Evolutionary conservation across 2,888 invertebrate species (phyloP), one percentile per base, ranked within the genome.

Genomic region (Caenorhabditis afra): DNA sequence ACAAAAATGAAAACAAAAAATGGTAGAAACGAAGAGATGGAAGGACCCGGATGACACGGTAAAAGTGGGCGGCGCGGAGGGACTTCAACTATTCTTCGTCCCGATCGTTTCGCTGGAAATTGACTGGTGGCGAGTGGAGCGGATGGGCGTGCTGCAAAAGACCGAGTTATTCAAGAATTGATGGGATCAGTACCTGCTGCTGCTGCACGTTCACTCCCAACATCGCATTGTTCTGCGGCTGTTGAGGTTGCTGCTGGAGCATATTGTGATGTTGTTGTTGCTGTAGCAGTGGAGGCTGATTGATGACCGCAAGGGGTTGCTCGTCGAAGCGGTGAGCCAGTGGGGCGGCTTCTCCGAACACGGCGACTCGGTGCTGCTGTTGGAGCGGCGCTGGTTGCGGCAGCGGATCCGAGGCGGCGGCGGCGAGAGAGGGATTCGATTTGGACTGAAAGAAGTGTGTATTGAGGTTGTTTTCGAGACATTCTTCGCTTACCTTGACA

Each of bases 361-460:
- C 78, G 29, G 67, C 78, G 7, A 71, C 78, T 4, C 75, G 64
- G 50, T 79, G 70, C 37, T 79, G 73, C 59, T 79, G 79, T 58
- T 81, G 77, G n/a, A 81, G 74, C n/a, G 91, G 84, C 18, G 84
- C 85, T 1, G 84, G 84, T 85, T 91, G 91, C 0, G 91, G 91
- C 10, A 91, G 90, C 18, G 91, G 90, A 73, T 91, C 91, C 65
- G 91, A 90, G 39, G 91, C 90, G 14, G 91, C 90, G 0, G 91
- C 90, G 23, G 91, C 91, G 62, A 90, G 80, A 1, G 84, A 83
- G 12, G 90, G 90, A 81, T 90, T 90, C 37, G 87, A 87, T 80
- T 90, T 90, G 41, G 88, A 89, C 81, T 82, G 62, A 14, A 81
- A 79, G 35, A 37, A 8, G 45, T n/a, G n/a, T n/a, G n/a, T n/a